These are phyloP conservation scores for Loris lydekkerianus DNA, from an alignment of 2,797 vertebrate species.

Conservation along the genomic window DNA sequence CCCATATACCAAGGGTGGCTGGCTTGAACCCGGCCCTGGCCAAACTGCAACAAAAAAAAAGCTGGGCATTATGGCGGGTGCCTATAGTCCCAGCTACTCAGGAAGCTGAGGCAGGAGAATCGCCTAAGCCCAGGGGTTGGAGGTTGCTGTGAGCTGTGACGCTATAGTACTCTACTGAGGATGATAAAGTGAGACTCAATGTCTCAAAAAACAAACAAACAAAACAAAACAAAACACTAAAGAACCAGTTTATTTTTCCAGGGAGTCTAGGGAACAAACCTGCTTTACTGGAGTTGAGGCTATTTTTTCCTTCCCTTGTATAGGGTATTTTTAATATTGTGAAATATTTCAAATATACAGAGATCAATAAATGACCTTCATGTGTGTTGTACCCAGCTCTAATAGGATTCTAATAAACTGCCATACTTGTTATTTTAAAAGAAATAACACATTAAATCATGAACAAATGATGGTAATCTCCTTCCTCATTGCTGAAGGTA, in stretches of 20 bases:
- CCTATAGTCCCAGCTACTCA: no score
- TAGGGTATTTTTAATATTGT: not conserved
- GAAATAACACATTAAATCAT: conserved; percentile 32
- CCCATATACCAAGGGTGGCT: no score
- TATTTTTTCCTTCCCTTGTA: not conserved
- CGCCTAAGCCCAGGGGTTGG: no score
- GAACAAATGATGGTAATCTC: not conserved
- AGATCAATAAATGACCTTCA: not conserved
- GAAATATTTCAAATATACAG: not conserved
- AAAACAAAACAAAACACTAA: no score
- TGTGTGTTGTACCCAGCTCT: not conserved
- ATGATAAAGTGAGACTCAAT: no score
- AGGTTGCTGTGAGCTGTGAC: no score
- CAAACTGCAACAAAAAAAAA: no score
- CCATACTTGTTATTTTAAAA: not conserved
- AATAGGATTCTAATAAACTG: conserved; percentile 36
- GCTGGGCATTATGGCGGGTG: no score
- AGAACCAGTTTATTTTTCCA: not conserved
- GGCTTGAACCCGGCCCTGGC: no score
- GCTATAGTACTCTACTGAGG: no score
- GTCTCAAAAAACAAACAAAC: no score
- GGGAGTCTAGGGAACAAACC: not conserved
- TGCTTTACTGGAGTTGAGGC: not conserved
- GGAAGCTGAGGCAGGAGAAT: no score
- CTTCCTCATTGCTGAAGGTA: not conserved